Evolutionary conservation across 1,140 invertebrate species (phyloP).

Genomic region (Nasonia longicornis): DNA sequence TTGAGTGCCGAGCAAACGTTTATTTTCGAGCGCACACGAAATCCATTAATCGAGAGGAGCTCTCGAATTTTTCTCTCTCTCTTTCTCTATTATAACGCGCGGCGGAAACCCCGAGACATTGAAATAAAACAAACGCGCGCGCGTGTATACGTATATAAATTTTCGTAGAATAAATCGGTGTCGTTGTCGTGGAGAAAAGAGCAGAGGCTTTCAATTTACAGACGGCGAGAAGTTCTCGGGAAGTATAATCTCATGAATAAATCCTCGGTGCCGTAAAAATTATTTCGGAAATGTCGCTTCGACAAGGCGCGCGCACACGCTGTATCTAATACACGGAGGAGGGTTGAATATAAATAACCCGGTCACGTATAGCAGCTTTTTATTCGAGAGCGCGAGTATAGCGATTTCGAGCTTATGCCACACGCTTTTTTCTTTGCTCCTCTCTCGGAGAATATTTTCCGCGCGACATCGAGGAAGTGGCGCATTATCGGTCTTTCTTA

Average conservation of each 20-base stretch:
- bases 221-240: neutral
- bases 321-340: neutral
- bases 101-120: too few relatives aligned
- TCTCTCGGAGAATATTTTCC: too few relatives aligned
- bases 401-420: neutral
- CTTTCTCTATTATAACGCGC: too few relatives aligned
- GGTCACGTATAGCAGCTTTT: neutral
- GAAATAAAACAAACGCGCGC: too few relatives aligned
- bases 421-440: too few relatives aligned
- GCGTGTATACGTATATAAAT: too few relatives aligned
- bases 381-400: neutral
- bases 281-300: constrained; percentile 21
- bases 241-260: constrained; percentile 26
- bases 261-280: constrained; percentile 18
- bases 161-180: too few relatives aligned
- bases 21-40: neutral
- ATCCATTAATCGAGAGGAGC: neutral
- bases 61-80: neutral
- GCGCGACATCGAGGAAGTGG: too few relatives aligned
- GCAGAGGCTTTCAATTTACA: too few relatives aligned
- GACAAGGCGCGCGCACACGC: neutral
- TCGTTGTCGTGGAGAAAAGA: too few relatives aligned
- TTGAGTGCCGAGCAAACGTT: neutral
- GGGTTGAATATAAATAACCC: constrained; percentile 38
- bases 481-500: too few relatives aligned